phyloP scores from a whole-genome alignment of 1,140 invertebrate genomes.

The Apis laboriosa region DNA sequence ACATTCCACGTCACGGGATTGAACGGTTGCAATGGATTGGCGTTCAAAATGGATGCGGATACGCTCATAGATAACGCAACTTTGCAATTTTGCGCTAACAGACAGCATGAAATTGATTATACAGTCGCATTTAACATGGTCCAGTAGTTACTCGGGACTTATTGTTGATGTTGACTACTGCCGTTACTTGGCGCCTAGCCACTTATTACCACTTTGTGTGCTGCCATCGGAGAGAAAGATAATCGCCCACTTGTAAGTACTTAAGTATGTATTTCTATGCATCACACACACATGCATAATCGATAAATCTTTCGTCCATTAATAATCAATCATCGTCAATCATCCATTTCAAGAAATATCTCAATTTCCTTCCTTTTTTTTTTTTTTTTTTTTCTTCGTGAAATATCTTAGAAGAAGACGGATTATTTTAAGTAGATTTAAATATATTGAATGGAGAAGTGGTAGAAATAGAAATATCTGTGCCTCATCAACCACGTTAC shows the following conservation, averaged over 20 bases:
- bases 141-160: background rate
- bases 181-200: constrained; percentile 37
- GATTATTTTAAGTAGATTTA: background rate
- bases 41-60: background rate
- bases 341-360: background rate
- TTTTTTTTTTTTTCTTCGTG: background rate
- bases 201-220: constrained; percentile 27
- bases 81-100: background rate
- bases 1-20: background rate
- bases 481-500: background rate
- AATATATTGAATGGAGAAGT: background rate
- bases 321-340: constrained; percentile 9
- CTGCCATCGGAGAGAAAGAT: constrained; percentile 21
- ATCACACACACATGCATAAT: background rate
- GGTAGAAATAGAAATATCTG: background rate
- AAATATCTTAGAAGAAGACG: background rate
- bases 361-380: no score
- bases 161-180: constrained; percentile 42
- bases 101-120: constrained; percentile 32
- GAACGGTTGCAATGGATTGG: background rate
- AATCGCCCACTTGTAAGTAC: constrained; percentile 27
- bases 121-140: background rate
- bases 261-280: background rate
- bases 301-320: constrained; percentile 29
- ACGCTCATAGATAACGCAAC: background rate